Conservation (phyloP, 2,113 vertebrate genomes). For the Sceloporus undulatus region DNA sequence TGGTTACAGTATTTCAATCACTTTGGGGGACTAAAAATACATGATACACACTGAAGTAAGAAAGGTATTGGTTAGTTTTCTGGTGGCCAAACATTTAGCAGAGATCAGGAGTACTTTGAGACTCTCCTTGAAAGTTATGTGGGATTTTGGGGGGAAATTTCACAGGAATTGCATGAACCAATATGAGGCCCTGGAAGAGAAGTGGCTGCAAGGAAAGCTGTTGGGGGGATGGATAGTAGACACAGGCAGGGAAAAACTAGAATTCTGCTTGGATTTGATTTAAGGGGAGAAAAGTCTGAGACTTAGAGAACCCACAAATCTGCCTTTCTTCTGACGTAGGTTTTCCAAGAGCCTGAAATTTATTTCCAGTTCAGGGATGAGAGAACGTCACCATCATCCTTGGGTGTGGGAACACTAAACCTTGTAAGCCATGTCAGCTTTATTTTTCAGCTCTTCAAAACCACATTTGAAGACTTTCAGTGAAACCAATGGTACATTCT, state of each 20-base stretch:
- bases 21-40: background rate
- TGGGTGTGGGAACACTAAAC: background rate
- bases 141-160: background rate
- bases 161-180: too few species aligned
- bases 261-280: too few species aligned
- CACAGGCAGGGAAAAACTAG: background rate
- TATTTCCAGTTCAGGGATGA: background rate
- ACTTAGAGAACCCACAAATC: background rate
- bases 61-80: background rate
- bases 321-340: background rate
- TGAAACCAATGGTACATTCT: background rate
- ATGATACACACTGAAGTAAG: background rate
- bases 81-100: too few species aligned
- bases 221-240: too few species aligned
- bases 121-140: background rate
- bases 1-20: background rate
- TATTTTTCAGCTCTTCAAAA: background rate
- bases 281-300: background rate
- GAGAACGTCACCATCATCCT: background rate
- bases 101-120: too few species aligned
- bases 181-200: too few species aligned
- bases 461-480: background rate
- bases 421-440: background rate
- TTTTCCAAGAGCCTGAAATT: background rate
- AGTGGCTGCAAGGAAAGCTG: background rate